These are phyloP conservation scores for Paralichthys olivaceus DNA, from an alignment of 2,113 vertebrate genomes.

Conservation along the genomic window DNA sequence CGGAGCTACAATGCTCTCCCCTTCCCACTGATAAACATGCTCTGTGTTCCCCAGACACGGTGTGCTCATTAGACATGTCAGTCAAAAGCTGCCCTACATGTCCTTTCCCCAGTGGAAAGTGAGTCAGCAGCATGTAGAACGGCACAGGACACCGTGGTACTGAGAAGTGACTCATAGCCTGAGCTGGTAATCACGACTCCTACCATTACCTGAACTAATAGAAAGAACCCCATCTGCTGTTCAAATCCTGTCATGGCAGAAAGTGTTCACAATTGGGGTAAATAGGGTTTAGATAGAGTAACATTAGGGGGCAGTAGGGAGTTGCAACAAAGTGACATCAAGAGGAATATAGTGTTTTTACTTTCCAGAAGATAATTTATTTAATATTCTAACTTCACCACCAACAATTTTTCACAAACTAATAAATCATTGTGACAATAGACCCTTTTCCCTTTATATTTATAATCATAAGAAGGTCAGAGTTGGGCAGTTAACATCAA, in stretches of 20 bases:
- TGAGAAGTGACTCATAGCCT: conserved; percentile 64
- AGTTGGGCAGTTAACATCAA: too few relatives aligned
- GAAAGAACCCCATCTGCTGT: conserved; percentile 61
- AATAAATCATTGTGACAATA: too few relatives aligned
- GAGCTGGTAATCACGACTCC: conserved; percentile 25
- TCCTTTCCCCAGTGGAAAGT: conserved; percentile 44
- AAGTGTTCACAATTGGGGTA: too few relatives aligned
- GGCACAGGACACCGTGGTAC: conserved; percentile 53
- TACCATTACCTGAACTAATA: neutral
- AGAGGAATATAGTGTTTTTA: neutral
- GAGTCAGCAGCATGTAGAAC: conserved; percentile 74
- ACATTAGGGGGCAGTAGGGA: too few relatives aligned
- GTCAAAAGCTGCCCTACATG: conserved; percentile 44
- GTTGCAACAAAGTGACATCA: too few relatives aligned
- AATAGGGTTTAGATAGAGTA: too few relatives aligned
- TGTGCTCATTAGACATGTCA: conserved; percentile 43
- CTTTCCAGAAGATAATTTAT: neutral
- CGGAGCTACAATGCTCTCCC: conserved; percentile 4
- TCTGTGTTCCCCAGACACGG: conserved; percentile 23
- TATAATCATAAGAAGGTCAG: too few relatives aligned
- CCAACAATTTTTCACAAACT: too few relatives aligned
- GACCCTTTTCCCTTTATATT: too few relatives aligned
- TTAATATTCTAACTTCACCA: too few relatives aligned
- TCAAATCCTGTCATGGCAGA: neutral
- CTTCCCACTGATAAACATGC: neutral